Evolutionary conservation across 2,888 invertebrate genomes (phyloP), one percentile per base, ranked within the genome.

Genomic region (Trachelus tabidus): DNA sequence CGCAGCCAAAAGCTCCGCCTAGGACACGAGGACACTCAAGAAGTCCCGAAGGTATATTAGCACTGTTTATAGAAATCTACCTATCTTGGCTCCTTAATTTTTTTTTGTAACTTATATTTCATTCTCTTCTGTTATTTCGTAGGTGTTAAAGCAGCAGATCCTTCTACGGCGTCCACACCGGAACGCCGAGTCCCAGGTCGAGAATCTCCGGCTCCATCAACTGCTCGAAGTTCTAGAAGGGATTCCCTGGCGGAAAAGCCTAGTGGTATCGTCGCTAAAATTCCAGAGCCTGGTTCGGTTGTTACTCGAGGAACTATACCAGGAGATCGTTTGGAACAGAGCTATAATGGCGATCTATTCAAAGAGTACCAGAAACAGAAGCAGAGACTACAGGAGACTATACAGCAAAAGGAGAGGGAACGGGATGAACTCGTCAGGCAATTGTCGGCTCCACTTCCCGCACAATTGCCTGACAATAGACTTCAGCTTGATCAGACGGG

Each of bases 331-430:
- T 86, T 92, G 75, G 93, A 93, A 79, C 92, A 92, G 77, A 93
- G 93, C 80, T 93, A 92, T 86, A 93, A 92, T 88, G 94, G 96
- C 75, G 96, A 97, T 88, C 92, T 97, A 79, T 94, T 96, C 85
- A 96, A 95, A 87, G 96, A 97, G 89, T 97, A 96, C 89, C 96
- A 97, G 90, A 94, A 95, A 84, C 95, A 96, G 87, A 96, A 96
- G 87, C 95, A 95, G 89, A 94, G 94, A 81, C 89, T 94, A 78
- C 94, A 94, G 86, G 94, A 94, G 83, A 93, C 94, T 56, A 89
- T 94, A 82, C 93, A 92, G 37, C 87, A 92, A 69, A 92, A 93
- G 82, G 94, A 93, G 83, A 91, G 91, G 79, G 93, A 94, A 85
- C 87, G 93, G 77, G 94, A 94, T 81, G 94, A 94, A 83, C 89